Percentiles rank a stretch among this genome's conserved stretches.
These are phyloP conservation scores for Omphaloscelis lunosa DNA, from an alignment of 2,888 invertebrate species.

Conservation along the genomic window DNA sequence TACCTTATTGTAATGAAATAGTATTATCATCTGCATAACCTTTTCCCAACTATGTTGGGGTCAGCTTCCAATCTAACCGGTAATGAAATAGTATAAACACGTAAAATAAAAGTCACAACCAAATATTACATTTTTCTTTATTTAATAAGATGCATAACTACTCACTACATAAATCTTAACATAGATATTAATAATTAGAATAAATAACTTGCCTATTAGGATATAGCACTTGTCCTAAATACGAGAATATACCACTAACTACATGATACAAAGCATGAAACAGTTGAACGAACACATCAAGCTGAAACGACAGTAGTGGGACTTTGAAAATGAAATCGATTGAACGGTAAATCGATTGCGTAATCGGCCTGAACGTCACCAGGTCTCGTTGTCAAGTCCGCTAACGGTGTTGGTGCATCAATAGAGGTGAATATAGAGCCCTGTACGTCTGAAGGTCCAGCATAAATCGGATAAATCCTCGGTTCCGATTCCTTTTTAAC, in stretches of 20 bases:
- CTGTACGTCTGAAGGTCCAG: conserved; percentile 69
- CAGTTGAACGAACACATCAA: conserved; percentile 82
- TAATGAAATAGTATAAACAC: not conserved
- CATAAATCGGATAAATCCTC: conserved; percentile 80
- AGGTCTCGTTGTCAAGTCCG: conserved; percentile 83
- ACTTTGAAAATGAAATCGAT: conserved; percentile 89
- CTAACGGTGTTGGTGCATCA: conserved; percentile 78
- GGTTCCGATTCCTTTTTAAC: conserved; percentile 74
- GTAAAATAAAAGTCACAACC: conserved; percentile 19
- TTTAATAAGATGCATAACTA: conserved; percentile 14
- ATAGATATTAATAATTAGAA: conserved; percentile 74
- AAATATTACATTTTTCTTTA: not conserved
- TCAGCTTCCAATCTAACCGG: too few species aligned
- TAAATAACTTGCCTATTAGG: conserved; percentile 81
- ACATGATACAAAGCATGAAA: conserved; percentile 79
- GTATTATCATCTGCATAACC: too few species aligned
- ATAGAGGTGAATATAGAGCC: conserved; percentile 75
- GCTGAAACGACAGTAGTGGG: conserved; percentile 88
- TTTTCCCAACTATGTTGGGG: too few species aligned
- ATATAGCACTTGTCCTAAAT: conserved; percentile 82
- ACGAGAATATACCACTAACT: conserved; percentile 78
- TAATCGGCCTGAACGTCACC: conserved; percentile 88
- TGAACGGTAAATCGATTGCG: conserved; percentile 86
- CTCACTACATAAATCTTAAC: conserved; percentile 30
- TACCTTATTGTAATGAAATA: too few species aligned